These are phyloP conservation scores for Halcyon smyrnensis DNA, from an alignment of 2,797 vertebrate species.

Conservation along the genomic window DNA sequence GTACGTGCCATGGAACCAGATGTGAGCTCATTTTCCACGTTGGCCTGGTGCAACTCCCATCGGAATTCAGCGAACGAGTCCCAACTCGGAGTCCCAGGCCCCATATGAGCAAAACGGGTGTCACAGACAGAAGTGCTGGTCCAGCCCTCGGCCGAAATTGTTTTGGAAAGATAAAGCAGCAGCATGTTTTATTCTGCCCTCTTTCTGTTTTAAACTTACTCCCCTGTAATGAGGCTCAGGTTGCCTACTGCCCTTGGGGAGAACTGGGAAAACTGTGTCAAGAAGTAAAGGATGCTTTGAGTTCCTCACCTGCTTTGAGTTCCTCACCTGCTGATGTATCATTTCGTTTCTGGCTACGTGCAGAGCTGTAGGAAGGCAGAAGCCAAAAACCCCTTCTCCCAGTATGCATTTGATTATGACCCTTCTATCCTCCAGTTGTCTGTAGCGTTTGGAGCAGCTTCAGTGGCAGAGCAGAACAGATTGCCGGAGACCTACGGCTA, in stretches of 20 bases:
- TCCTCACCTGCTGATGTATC: background rate
- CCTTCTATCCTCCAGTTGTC: background rate
- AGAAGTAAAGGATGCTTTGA: background rate
- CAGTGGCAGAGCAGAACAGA: background rate
- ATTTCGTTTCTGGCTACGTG: background rate
- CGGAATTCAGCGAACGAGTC: accelerated
- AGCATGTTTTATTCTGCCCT: background rate
- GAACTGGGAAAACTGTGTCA: background rate
- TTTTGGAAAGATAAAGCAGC: background rate
- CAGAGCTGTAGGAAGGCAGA: background rate
- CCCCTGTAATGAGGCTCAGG: background rate
- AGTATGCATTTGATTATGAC: background rate
- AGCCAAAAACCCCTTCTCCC: background rate
- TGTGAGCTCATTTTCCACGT: background rate
- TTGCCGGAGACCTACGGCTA: background rate
- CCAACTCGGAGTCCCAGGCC: background rate
- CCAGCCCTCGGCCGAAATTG: background rate
- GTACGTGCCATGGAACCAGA: background rate
- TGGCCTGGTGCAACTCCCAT: background rate
- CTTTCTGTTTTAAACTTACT: background rate
- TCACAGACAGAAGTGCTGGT: background rate
- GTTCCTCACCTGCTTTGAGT: background rate
- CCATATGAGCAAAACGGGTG: background rate
- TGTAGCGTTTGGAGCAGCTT: background rate
- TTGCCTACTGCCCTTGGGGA: background rate